Percentiles rank a stretch among this genome's conserved stretches.
Evolutionary conservation across 2,113 vertebrate genomes (phyloP).

Genomic region (Pluvianellus socialis): DNA sequence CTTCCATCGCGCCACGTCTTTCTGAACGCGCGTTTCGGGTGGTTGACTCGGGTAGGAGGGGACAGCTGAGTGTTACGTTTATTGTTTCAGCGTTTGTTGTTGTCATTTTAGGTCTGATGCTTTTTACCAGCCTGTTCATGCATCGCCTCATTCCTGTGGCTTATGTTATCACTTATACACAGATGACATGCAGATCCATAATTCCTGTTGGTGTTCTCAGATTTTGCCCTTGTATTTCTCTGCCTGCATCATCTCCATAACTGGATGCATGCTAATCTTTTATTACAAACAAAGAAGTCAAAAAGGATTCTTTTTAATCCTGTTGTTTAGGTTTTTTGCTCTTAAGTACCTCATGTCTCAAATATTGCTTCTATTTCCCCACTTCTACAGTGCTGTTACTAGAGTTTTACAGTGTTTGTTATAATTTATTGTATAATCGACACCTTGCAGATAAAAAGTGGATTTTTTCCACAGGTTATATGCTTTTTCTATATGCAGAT

Average conservation of each 20-base stretch:
- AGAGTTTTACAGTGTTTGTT: not conserved
- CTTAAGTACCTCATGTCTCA: not conserved
- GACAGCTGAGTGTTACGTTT: not conserved
- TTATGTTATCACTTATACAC: conserved; percentile 19
- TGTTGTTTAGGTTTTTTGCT: not conserved
- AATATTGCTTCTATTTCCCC: not conserved
- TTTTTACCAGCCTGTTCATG: not conserved
- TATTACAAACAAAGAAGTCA: conserved; percentile 13
- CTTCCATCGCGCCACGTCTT: accelerated
- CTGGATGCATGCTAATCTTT: conserved; percentile 29
- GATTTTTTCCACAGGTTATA: not conserved
- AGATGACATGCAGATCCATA: conserved; percentile 33
- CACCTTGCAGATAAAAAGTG: not conserved
- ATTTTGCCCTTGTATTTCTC: conserved; percentile 32
- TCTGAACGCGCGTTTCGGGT: not conserved
- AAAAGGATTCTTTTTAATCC: conserved; percentile 49
- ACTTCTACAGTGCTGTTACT: not conserved
- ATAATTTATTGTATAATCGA: not conserved
- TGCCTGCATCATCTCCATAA: not conserved
- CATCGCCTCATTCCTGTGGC: not conserved
- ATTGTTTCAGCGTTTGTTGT: not conserved
- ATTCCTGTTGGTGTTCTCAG: conserved; percentile 12
- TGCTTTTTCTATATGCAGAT: not conserved
- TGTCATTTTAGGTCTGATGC: not conserved
- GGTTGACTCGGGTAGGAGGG: not conserved